These are phyloP conservation scores for Ceuthmochares aereus DNA, from an alignment of 2,113 vertebrate species.

Conservation along the genomic window DNA sequence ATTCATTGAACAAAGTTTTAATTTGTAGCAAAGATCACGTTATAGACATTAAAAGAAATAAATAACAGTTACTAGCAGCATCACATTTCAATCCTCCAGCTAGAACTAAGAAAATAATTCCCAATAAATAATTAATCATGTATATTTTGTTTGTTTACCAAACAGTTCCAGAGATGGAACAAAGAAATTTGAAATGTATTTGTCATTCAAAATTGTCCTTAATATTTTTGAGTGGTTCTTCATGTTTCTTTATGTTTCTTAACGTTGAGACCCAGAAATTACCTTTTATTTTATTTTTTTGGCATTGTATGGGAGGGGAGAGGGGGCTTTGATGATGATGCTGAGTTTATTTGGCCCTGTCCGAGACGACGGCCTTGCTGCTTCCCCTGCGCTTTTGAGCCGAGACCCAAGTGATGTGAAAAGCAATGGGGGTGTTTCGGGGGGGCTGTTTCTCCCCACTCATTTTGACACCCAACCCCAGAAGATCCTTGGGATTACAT, in stretches of 20 bases:
- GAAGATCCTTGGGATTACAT: accelerated
- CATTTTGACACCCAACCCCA: background rate
- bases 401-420: conserved; percentile 74
- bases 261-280: conserved; percentile 77
- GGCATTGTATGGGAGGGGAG: background rate
- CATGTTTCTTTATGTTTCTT: conserved; percentile 78
- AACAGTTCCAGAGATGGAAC: background rate
- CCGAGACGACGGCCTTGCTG: conserved; percentile 21
- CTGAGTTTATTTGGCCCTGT: conserved; percentile 40
- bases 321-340: conserved; percentile 13
- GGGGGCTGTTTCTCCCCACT: too few species aligned
- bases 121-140: background rate
- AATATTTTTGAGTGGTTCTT: background rate
- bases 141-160: background rate
- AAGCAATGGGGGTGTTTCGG: background rate
- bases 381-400: conserved; percentile 33
- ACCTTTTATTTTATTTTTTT: conserved; percentile 23
- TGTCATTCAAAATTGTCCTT: background rate
- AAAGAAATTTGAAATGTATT: background rate
- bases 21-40: background rate
- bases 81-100: background rate
- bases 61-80: background rate
- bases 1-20: background rate
- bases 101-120: background rate
- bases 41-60: background rate